Percentiles rank a stretch among this genome's conserved stretches.
phyloP scores from a whole-genome alignment of 2,797 vertebrate species.

The Crypturellus tataupa region DNA sequence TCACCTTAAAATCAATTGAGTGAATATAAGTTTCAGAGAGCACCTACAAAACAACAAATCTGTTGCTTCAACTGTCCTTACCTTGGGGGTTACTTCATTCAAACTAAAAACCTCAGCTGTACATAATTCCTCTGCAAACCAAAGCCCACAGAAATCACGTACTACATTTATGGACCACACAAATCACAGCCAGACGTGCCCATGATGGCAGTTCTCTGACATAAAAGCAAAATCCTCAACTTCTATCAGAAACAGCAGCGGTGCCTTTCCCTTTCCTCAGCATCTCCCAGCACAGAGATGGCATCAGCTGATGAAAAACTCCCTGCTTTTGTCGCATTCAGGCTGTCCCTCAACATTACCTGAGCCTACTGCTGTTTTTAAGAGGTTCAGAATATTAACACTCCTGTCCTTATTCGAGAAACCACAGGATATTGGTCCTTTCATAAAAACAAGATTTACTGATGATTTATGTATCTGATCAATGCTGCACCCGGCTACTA shows the following conservation, averaged over 20 bases:
- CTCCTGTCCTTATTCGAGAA: background rate
- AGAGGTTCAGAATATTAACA: background rate
- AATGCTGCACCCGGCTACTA: background rate
- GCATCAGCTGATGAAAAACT: background rate
- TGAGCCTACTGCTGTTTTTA: background rate
- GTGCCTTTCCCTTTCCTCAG: background rate
- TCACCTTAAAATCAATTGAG: background rate
- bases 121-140: background rate
- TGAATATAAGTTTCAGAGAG: background rate
- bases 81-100: background rate
- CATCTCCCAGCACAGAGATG: background rate
- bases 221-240: background rate
- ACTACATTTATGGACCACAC: fast-evolving
- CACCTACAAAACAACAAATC: background rate
- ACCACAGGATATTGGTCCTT: fast-evolving
- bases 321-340: background rate
- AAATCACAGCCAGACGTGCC: background rate
- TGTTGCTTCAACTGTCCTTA: background rate
- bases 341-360: background rate
- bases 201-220: background rate
- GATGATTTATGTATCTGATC: background rate
- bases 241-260: background rate
- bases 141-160: background rate
- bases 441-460: fast-evolving
- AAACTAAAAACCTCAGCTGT: background rate